Base-by-base conservation (phyloP, 2,113 vertebrate species). In the Erinaceus europaeus region DNA sequence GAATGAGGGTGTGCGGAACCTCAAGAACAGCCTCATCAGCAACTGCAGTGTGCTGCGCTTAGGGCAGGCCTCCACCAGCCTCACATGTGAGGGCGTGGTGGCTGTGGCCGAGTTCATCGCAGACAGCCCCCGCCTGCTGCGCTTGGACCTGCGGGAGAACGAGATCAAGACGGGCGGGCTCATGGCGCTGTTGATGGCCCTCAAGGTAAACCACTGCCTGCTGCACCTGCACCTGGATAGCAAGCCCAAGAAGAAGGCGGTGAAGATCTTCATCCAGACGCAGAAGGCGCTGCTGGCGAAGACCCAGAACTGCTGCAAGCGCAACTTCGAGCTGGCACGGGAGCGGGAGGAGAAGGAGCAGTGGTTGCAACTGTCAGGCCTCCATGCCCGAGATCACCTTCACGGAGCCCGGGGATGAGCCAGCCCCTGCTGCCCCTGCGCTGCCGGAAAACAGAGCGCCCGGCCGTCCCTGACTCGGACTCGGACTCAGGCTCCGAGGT, bases 101-200 rank as follows among this genome's bases (percentile, higher is more conserved):
- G 99, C 99, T 0, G 98, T 99, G 94, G 99, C 99, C 0, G 99
- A 99, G 89, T 99, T 99, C 95, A 98, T 99, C 3, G 99, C 98
- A 0, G 99, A 99, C 97, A 99, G 98, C 90, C 98, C 98, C 0
- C 97, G 99, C 72, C 97, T 99, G 76, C 97, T 99, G 14, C 98
- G 99, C 20, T 93, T 99, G 68, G 99, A 99, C 91, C 97, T 99
- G 27, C 96, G 99, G 20, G 98, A 99, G 95, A 99, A 99, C 34
- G 99, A 99, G 94, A 98, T 99, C 94, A 99, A 99, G 95, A 99
- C 99, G 0, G 99, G 98, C 0, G 99, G 99, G 8, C 97, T 99
- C 23, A 99, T 99, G 99, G 99, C 99, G 0, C 94, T 99, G 61
- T 98, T 98, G 0, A 95, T 99, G 32, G 98, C 99, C 1, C 97